Conservation (phyloP, 2,113 vertebrate species). For the Coptodon bakossiorum region DNA sequence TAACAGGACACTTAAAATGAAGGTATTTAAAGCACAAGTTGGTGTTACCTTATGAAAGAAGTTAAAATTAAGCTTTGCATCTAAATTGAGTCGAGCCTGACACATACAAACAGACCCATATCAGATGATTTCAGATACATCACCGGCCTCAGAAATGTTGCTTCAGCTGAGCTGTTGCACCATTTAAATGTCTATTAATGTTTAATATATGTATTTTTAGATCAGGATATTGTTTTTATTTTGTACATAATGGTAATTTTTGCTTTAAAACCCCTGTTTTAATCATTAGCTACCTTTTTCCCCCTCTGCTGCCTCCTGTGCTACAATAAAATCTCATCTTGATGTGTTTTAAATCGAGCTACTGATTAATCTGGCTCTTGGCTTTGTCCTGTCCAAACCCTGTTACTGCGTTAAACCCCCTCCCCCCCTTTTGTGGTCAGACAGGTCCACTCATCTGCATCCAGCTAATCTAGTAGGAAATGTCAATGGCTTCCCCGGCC, state of each 20-base stretch:
- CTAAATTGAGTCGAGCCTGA: background rate
- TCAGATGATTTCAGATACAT: background rate
- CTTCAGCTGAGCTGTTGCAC: background rate
- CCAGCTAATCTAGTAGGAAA: background rate
- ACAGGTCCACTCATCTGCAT: background rate
- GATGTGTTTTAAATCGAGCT: background rate
- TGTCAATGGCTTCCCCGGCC: background rate
- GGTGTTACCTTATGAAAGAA: background rate
- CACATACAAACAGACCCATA: background rate
- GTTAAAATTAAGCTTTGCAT: background rate
- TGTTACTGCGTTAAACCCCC: background rate
- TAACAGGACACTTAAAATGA: background rate
- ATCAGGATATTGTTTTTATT: background rate
- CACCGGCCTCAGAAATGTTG: background rate
- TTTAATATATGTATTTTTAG: background rate
- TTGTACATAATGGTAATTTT: background rate
- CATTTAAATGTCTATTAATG: background rate
- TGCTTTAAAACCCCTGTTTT: background rate
- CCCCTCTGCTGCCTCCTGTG: background rate
- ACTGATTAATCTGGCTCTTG: background rate
- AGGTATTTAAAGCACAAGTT: background rate
- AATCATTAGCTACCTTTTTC: background rate
- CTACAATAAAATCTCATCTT: background rate
- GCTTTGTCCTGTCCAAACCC: background rate
- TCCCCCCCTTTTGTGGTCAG: background rate